Percentiles rank a stretch among this genome's conserved stretches.
Evolutionary conservation across 2,888 invertebrate genomes (phyloP).

Genomic region (Papilio demoleus): DNA sequence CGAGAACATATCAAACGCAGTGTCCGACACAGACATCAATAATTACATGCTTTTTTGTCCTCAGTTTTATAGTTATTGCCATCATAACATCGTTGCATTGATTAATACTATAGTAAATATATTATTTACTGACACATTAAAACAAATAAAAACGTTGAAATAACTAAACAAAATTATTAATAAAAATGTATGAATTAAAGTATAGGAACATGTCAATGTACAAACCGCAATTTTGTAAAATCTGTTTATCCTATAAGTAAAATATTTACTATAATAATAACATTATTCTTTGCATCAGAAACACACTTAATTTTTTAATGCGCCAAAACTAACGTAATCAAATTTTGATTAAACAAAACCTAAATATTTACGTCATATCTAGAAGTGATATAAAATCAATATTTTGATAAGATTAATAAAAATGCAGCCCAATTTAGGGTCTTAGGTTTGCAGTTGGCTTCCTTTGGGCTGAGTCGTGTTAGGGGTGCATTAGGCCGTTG

Average conservation of each 20-base stretch:
- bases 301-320: not conserved
- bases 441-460: constrained; percentile 45
- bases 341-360: not conserved
- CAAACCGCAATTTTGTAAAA: not conserved
- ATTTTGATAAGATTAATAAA: constrained; percentile 14
- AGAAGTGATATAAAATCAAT: constrained; percentile 34
- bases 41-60: not conserved
- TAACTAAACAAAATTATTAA: too few species aligned
- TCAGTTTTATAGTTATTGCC: not conserved
- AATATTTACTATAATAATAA: too few species aligned
- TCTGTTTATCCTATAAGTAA: too few species aligned
- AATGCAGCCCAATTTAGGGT: constrained; percentile 44
- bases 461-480: constrained; percentile 49
- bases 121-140: too few species aligned
- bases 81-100: too few species aligned
- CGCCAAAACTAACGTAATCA: not conserved
- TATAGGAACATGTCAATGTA: not conserved
- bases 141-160: too few species aligned
- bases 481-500: constrained; percentile 74
- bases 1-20: not conserved
- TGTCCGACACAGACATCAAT: not conserved
- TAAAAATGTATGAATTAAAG: too few species aligned
- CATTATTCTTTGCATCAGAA: not conserved
- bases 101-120: too few species aligned
- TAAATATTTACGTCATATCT: too few species aligned